Conservation (phyloP, 2,797 vertebrate genomes). For the Danio kyathit region DNA sequence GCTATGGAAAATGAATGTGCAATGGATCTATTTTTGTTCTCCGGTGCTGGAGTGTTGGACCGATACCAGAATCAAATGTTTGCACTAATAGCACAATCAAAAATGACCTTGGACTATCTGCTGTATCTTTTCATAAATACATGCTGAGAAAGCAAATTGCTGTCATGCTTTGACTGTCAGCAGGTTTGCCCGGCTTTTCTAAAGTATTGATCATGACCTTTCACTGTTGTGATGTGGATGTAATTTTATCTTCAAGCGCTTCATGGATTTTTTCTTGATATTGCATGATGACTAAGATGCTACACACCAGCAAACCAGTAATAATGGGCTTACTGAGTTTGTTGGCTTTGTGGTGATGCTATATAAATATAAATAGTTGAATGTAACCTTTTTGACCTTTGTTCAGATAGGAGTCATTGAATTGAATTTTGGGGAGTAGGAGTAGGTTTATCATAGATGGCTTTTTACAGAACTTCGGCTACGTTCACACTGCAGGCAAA, state of each 20-base stretch:
- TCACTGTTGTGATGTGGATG: constrained; percentile 22
- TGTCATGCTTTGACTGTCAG: constrained; percentile 16
- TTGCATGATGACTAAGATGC: background rate
- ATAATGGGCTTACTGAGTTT: background rate
- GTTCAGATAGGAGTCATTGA: background rate
- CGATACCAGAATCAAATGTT: constrained; percentile 21
- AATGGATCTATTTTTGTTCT: constrained; percentile 2
- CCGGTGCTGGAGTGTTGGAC: background rate
- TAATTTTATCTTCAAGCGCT: constrained; percentile 10
- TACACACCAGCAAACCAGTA: background rate
- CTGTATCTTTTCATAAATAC: constrained; percentile 21
- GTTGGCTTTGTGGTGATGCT: background rate
- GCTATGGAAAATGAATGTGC: constrained; percentile 10
- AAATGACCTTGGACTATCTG: constrained; percentile 34
- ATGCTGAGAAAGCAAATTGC: constrained; percentile 35
- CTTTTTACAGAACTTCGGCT: too few species aligned
- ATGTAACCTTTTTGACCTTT: background rate
- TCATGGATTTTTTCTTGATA: constrained; percentile 21
- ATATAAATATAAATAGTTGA: background rate
- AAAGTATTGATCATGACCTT: constrained; percentile 45
- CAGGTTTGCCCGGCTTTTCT: constrained; percentile 20
- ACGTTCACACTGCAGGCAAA: too few species aligned
- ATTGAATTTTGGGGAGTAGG: background rate
- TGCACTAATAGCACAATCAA: constrained; percentile 22
- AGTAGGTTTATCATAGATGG: too few species aligned